Evolutionary conservation across 2,797 vertebrate species (phyloP), one percentile per base, ranked within the genome.

Genomic region (Sebastes flavidus): DNA sequence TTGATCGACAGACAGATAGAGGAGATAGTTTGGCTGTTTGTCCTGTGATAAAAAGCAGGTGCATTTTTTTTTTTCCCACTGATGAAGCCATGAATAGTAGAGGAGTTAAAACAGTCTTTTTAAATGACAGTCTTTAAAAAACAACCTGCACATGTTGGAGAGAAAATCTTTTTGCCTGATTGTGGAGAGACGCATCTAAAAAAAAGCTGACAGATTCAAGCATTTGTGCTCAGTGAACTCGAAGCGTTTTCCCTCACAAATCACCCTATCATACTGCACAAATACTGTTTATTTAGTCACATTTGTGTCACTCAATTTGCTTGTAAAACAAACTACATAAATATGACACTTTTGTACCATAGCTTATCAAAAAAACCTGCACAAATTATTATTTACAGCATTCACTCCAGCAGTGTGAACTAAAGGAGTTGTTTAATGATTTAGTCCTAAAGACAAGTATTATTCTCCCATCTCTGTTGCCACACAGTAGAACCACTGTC

Each of bases 31-130:
- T 62, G 82, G 72, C 56, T 18, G 4, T 79, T 72, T 36, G 30
- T 81, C 71, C 82, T 55, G 69, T 32, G 81, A 65, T 58, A 20
- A n/a, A 60, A 76, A 34, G 52, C 84, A 85, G 77, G 84, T 86
- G 82, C 54, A 0, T 14, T 25, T 0, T 2, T 38, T 38, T 38
- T 5, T 4, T 0, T 1, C 16, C 22, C 18, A 8, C 0, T 13
- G 4, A 52, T 13, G 12, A 29, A 8, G 0, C 2, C 5, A 2
- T 4, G 25, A 3, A 3, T 13, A 11, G 1, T 10, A 30, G 55
- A 20, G 25, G n/a, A 81, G 71, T 77, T 63, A 30, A 61, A 55
- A n/a, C 25, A 5, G 27, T 42, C 3, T 42, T 5, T 55, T 2
- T 42, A 16, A 69, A 20, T 46, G 16, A 14, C 20, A 5, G 27